Conservation (phyloP, 2,888 invertebrate species). For the Lepidochitona cinerea region DNA sequence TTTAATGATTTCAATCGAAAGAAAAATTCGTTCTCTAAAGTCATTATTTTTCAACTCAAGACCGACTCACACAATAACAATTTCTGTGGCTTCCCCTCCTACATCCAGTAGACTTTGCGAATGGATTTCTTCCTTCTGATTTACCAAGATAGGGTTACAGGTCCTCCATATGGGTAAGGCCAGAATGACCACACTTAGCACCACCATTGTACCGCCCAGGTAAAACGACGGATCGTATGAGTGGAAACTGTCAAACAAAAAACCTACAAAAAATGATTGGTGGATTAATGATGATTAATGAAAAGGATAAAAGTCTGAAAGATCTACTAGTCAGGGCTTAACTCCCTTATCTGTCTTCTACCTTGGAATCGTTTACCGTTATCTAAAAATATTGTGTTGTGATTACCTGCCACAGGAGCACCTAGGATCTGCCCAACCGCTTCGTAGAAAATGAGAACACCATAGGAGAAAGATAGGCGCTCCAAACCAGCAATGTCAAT, state of each 20-base stretch:
- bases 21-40: too few relatives aligned
- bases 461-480: constrained; percentile 8
- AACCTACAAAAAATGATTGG: background rate
- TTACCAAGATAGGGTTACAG: background rate
- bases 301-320: too few relatives aligned
- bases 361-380: too few relatives aligned
- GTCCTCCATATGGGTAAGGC: background rate
- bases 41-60: too few relatives aligned
- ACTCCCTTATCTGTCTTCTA: too few relatives aligned
- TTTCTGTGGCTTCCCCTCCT: background rate
- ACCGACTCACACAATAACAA: background rate
- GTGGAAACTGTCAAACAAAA: background rate
- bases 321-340: too few relatives aligned
- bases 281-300: too few relatives aligned
- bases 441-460: constrained; percentile 5
- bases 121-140: background rate
- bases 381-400: background rate
- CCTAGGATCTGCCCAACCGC: constrained; percentile 10
- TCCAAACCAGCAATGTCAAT: constrained; percentile 8
- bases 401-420: constrained; percentile 12
- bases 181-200: background rate
- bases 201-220: background rate
- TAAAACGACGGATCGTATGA: constrained; percentile 4
- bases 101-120: background rate
- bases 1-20: too few relatives aligned